phyloP scores from a whole-genome alignment of 2,113 vertebrate species.

The Euleptes europaea region DNA sequence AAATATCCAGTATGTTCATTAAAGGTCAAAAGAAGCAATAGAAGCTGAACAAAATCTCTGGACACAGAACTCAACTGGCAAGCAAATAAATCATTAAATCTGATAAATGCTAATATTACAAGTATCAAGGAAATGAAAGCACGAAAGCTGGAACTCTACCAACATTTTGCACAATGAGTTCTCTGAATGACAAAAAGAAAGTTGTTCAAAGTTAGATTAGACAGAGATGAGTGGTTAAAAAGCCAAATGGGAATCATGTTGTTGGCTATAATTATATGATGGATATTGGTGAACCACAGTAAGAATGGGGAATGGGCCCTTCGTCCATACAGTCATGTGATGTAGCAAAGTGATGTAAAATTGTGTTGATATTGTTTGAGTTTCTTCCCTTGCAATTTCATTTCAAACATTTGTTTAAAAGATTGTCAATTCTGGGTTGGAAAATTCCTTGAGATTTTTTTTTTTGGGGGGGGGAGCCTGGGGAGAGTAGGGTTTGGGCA shows the following conservation, averaged over 20 bases:
- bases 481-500: too few species aligned
- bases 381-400: too few species aligned
- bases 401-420: too few species aligned
- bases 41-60: fast-evolving
- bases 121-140: neutral
- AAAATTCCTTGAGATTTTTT: too few species aligned
- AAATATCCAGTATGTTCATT: fast-evolving
- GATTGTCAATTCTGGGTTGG: too few species aligned
- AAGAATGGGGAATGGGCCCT: neutral
- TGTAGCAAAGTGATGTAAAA: too few species aligned
- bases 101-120: neutral
- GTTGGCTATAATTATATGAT: neutral
- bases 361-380: too few species aligned
- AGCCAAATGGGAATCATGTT: neutral
- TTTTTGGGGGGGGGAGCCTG: too few species aligned
- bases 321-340: neutral
- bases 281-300: neutral
- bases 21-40: neutral
- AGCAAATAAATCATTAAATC: neutral
- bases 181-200: neutral
- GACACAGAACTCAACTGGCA: neutral
- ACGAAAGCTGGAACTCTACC: neutral
- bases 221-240: neutral
- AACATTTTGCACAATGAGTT: neutral
- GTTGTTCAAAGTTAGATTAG: neutral